A percentile compares a stretch with the other conserved stretches of the same genome.
Evolutionary conservation across 1,140 invertebrate species (phyloP).

Genomic region (Lepidotrigona ventralis): DNA sequence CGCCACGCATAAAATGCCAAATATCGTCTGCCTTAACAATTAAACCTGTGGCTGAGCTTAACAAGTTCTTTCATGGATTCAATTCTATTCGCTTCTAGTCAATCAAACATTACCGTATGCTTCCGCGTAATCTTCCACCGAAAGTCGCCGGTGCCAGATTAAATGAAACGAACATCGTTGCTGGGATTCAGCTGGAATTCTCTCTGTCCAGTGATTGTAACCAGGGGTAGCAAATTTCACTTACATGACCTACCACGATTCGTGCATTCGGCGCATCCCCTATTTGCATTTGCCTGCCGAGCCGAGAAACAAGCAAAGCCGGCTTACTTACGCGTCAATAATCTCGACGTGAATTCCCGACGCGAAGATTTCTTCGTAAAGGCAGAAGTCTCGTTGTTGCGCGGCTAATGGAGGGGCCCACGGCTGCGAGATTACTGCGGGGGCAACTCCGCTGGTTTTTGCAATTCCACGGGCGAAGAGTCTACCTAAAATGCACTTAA

Average conservation of each 20-base stretch:
- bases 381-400: not conserved
- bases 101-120: too few relatives aligned
- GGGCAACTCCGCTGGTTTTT: conserved; percentile 10
- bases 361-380: conserved; percentile 4
- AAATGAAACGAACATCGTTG: too few relatives aligned
- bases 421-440: conserved; percentile 18
- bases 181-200: too few relatives aligned
- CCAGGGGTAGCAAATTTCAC: not conserved
- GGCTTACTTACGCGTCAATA: conserved; percentile 35
- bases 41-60: too few relatives aligned
- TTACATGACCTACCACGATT: not conserved
- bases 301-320: conserved; percentile 6
- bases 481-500: conserved; percentile 43
- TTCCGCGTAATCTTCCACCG: too few relatives aligned
- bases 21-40: too few relatives aligned
- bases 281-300: conserved; percentile 23
- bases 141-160: too few relatives aligned
- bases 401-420: conserved; percentile 13
- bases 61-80: too few relatives aligned
- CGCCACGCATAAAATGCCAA: too few relatives aligned
- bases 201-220: too few relatives aligned
- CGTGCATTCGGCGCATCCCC: not conserved
- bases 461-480: conserved; percentile 31
- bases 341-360: not conserved
- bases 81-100: too few relatives aligned